A percentile compares a stretch with the other conserved stretches of the same genome.
Conservation (phyloP, 35 echinoderm and acorn worm genomes). For the Ophioderma brevispina region DNA sequence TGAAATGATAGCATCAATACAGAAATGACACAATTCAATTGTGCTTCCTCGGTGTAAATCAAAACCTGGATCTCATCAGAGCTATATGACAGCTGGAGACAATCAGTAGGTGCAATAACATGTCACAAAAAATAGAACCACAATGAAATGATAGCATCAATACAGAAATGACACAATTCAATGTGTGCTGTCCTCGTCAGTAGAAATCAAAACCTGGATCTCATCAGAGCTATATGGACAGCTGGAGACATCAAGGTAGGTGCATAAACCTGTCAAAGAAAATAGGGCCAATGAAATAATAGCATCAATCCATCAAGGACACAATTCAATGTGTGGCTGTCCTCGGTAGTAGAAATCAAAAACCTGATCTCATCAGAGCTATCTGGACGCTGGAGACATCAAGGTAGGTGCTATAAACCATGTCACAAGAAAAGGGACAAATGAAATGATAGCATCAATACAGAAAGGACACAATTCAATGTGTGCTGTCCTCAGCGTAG, state of each 20-base stretch:
- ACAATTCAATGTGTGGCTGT: conserved; percentile 88
- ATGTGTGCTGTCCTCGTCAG: conserved; percentile 80
- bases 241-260: conserved; percentile 81
- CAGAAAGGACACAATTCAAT: conserved; percentile 84
- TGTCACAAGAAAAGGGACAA: not conserved
- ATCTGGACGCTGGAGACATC: conserved; percentile 90
- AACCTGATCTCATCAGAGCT: conserved; percentile 81
- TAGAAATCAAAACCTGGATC: conserved; percentile 80
- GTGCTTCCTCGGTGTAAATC: conserved; percentile 67
- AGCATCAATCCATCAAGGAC: conserved; percentile 66
- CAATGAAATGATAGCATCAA: conserved; percentile 29
- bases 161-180: conserved; percentile 80
- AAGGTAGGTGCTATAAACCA: conserved; percentile 33
- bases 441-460: conserved; percentile 42
- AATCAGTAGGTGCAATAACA: conserved; percentile 26
- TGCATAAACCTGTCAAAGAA: too few species aligned
- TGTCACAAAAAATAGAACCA: conserved; percentile 17
- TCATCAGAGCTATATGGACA: conserved; percentile 92
- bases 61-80: conserved; percentile 81
- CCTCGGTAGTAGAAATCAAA: conserved; percentile 67
- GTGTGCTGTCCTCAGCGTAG: conserved; percentile 80
- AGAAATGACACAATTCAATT: conserved; percentile 88
- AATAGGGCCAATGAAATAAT: too few species aligned
- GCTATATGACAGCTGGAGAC: conserved; percentile 95
- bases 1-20: conserved; percentile 43